Evolutionary conservation across 1,140 invertebrate species (phyloP).

Genomic region (Calosoma granatense): DNA sequence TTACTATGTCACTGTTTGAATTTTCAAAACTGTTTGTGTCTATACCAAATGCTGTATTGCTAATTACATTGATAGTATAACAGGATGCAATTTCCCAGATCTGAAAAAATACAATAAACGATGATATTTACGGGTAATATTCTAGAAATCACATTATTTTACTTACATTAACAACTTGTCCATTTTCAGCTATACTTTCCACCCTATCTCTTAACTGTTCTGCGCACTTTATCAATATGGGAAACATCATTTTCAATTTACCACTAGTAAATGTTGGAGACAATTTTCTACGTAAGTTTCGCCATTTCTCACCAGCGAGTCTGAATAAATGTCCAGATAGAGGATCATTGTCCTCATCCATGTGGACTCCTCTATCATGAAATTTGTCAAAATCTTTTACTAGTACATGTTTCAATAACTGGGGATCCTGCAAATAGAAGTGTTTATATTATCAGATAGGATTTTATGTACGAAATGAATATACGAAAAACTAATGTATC

Average conservation of each 20-base stretch:
- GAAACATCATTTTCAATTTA: conserved; percentile 35
- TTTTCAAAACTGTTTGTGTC: conserved; percentile 40
- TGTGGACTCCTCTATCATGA: conserved; percentile 30
- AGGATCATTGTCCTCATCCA: conserved; percentile 32
- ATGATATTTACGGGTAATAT: background rate
- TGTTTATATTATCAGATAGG: background rate
- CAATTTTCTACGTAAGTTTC: conserved; percentile 32
- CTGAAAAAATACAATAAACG: background rate
- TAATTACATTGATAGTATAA: conserved; percentile 46
- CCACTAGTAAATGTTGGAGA: conserved; percentile 38
- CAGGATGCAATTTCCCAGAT: conserved; percentile 20
- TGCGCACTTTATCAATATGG: conserved; percentile 2
- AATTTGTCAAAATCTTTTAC: conserved; percentile 37
- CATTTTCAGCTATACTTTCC: background rate
- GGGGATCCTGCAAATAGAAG: conserved; percentile 29
- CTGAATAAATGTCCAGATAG: conserved; percentile 37
- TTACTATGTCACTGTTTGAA: conserved; percentile 28
- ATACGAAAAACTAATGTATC: too few species aligned
- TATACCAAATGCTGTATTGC: conserved; percentile 38
- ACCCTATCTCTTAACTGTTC: background rate
- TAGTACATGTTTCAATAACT: conserved; percentile 34
- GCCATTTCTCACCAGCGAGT: conserved; percentile 36
- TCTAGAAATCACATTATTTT: background rate
- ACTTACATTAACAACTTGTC: background rate
- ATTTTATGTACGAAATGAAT: too few species aligned